Conservation (phyloP, 2,797 vertebrate genomes). For the Coregonus ussuriensis region DNA sequence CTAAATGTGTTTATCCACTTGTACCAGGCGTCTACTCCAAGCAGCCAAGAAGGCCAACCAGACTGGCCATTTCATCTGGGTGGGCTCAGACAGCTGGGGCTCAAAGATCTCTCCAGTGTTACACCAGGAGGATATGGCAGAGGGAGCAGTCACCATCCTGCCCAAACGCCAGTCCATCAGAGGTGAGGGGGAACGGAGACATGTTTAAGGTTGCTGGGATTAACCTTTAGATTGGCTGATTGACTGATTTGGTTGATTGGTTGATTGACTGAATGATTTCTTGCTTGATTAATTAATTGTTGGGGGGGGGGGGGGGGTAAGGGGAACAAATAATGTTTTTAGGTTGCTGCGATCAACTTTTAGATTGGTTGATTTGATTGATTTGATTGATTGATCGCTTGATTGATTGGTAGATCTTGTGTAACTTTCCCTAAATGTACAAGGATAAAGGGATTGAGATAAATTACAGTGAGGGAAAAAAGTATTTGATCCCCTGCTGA, state of each 20-base stretch:
- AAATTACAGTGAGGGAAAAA: too few species aligned
- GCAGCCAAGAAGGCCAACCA: conserved; percentile 94
- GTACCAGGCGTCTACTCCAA: conserved; percentile 87
- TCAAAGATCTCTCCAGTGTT: conserved; percentile 94
- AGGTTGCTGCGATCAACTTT: too few species aligned
- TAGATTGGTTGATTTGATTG: too few species aligned
- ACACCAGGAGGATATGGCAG: conserved; percentile 93
- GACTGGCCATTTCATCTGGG: conserved; percentile 97
- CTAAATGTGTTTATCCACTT: conserved; percentile 16
- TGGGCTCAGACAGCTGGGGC: conserved; percentile 98
- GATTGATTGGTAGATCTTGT: not conserved
- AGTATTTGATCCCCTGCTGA: too few species aligned
- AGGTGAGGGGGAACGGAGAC: conserved; percentile 75
- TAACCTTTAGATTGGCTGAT: not conserved
- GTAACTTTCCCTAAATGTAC: too few species aligned
- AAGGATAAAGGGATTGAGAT: too few species aligned
- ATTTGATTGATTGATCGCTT: not conserved
- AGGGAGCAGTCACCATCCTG: conserved; percentile 94
- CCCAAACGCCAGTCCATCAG: conserved; percentile 91
- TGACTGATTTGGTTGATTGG: not conserved
- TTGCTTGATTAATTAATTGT: too few species aligned
- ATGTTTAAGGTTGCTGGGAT: not conserved
- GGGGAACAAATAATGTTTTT: too few species aligned
- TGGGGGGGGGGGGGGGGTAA: too few species aligned
- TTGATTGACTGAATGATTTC: too few species aligned